These are phyloP conservation scores for Halichoeres trimaculatus DNA, from an alignment of 2,113 vertebrate species.

Conservation along the genomic window DNA sequence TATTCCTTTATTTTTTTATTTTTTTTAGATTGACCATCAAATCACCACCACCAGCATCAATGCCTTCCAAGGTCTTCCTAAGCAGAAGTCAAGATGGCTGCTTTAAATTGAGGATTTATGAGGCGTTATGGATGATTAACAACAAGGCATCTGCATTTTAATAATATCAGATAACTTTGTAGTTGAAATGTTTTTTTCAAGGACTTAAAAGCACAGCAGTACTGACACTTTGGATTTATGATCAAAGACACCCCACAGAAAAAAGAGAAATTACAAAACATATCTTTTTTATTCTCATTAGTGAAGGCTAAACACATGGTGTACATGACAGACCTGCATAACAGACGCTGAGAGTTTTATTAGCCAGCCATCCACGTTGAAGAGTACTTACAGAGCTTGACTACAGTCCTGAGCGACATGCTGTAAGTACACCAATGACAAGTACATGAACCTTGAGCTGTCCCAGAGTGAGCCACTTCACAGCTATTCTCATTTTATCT, in stretches of 20 bases:
- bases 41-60: neutral
- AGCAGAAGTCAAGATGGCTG: neutral
- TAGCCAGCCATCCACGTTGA: neutral
- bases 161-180: too few species aligned
- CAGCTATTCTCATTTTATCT: slow-evolving; percentile 12
- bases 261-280: too few species aligned
- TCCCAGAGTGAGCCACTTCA: neutral
- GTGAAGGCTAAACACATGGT: too few species aligned
- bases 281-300: too few species aligned
- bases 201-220: too few species aligned
- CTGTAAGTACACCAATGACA: neutral
- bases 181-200: too few species aligned
- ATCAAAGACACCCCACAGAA: too few species aligned
- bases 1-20: too few species aligned
- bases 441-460: slow-evolving; percentile 31
- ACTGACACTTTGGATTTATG: too few species aligned
- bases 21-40: neutral
- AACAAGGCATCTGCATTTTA: too few species aligned
- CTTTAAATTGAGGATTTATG: slow-evolving; percentile 9
- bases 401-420: slow-evolving; percentile 2
- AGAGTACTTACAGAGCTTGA: neutral
- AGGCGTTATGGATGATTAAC: too few species aligned
- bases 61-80: neutral
- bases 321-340: neutral
- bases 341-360: neutral